Base-by-base conservation (phyloP, 2,888 invertebrate species). In the Zygothrica quintamaculata region DNA sequence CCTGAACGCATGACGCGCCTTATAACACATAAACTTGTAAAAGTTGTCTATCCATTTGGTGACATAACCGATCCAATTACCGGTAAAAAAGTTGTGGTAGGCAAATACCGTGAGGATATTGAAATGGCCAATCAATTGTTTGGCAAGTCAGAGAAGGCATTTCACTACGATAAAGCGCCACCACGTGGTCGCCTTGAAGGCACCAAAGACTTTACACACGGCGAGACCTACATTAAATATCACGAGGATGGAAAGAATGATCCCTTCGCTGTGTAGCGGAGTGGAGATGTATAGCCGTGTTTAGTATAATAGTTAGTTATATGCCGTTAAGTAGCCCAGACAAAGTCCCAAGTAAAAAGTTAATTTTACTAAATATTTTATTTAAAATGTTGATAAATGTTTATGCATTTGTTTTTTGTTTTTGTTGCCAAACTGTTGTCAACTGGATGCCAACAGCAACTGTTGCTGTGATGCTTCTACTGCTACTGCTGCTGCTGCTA, bases 11-110 rank as follows among this genome's bases (percentile, higher is more conserved):
- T 96, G 66, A 95, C 96, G 0, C 94, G 94, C 62, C 90, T 96
- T 1, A 95, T 97, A 7, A 95, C 95, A 5, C 97, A 97, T 87
- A 93, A 94, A 92, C 94, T 97, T 0, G 92, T 95, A 84, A 94
- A 96, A 89, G 93, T 97, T 3, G 93, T 97, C 11, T 96, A 95
- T 90, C 95, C 95, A 1, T 91, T 95, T 77, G 97, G 97, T 75
- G 96, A 97, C 91, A 92, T 96, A 47, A 95, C 94, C n/a, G 96
- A 97, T 91, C 97, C 97, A 1, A 92, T 97, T 16, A 95, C 95
- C 37, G 95, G 95, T 11, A 96, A 96, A 88, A 95, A 95, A 90
- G 94, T 95, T 34, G 94, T 95, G 0, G 94, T 92, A 47, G 93
- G 93, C 65, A 92, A 92, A 85, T 97, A 95, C 88, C 94, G 97